Base-by-base conservation (phyloP, 2,113 vertebrate species). In the Delphinus delphis region DNA sequence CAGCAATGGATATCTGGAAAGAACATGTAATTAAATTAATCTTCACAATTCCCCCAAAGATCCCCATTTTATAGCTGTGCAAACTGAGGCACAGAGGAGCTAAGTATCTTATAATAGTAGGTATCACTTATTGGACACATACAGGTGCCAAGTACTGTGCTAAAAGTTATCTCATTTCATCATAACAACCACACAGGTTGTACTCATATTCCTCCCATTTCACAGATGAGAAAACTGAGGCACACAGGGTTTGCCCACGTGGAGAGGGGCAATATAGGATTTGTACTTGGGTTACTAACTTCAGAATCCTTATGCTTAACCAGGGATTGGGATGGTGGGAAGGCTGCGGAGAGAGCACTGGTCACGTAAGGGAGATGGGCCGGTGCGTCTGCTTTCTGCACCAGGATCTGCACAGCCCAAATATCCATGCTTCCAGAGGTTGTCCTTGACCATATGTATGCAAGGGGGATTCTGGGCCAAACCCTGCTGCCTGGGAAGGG, bases 101-200 rank as follows among this genome's bases (percentile, higher is more conserved):
- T 25, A n/a, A 74, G 6, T 44, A 10, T 67, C 5, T 36, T 60
- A 7, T 41, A 20, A 76, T 3, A 11, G 28, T 2, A 12, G 18
- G 53, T 53, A 4, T 14, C n/a, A 12, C 1, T 33, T 14, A 8
- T 3, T 1, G 25, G 92, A 31, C 20, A 17, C 8, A 1, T 6
- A 21, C 0, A 33, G 62, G 5, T 21, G 31, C 41, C 21, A 36
- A 15, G 11, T 17, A 25, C 23, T 8, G 23, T 41, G 73, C n/a
- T 38, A 28, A 38, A 2, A 1, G 0, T 31, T 0, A 10, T 18
- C 55, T 47, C 71, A 31, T 3, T 82, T 47, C 50, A 74, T 65
- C 1, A 1, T 25, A 12, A 20, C 6, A 41, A 6, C 11, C 44
- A 6, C 5, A 0, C 0, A 5, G 36, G 23, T 2, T 36, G 38